Evolutionary conservation across 2,888 invertebrate genomes (phyloP), one percentile per base, ranked within the genome.

Genomic region (Drosophila villosipedis): DNA sequence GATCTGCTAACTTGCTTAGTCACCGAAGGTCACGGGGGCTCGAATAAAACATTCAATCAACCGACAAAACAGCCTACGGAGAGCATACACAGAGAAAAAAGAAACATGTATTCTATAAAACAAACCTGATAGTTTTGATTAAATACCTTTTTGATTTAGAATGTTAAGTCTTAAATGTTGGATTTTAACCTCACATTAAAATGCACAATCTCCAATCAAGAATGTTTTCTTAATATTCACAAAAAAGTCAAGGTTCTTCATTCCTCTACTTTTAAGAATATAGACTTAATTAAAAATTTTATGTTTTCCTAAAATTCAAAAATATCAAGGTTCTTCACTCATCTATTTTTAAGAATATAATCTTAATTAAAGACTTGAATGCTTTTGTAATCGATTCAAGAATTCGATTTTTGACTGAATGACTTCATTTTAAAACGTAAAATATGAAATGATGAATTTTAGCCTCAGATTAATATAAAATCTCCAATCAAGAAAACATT

Each of bases 21-120:
- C 84, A 83, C 54, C 68, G 80, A 88, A 84, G 84, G 84, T 61
- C 81, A 6, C 55, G 66, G 39, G 60, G 50, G 50, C 41, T 66
- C 70, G 77, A 70, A 81, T 79, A 71, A 74, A 60, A 71, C 70
- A 75, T 63, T 81, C 78, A 75, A 73, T 83, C 83, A 76, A 75
- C 47, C 47, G 28, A 43, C 37, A 39, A 49, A 53, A 63, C 39
- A 60, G 73, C 72, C 68, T 64, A 80, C 65, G 68, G 54, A 68
- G 28, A 3, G 28, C 53, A 9, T 53, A 53, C 33, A 54, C 53
- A 33, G 33, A 22, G 22, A 54, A 54, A 54, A 53, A 31, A 31
- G 16, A 16, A 16, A 22, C 3, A 22, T 30, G 10, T 30, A 10
- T 50, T 50, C 19, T 28, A 19, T 28, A 2, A 9, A 9, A 16